These are phyloP conservation scores for Octomys mimax DNA, from an alignment of 2,797 vertebrate genomes.

Conservation along the genomic window DNA sequence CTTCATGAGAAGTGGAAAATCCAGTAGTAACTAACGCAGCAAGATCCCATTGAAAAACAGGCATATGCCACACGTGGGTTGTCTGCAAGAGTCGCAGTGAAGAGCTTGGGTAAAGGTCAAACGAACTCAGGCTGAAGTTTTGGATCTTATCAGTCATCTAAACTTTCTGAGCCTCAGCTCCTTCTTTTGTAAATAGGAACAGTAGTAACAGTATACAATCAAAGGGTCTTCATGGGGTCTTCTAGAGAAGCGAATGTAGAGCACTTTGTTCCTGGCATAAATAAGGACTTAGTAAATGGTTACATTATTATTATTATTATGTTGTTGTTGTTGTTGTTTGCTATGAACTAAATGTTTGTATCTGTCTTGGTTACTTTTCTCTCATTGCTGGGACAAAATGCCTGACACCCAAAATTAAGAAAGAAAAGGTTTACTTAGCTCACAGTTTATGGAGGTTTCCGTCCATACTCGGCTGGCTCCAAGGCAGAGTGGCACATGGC, in stretches of 20 bases:
- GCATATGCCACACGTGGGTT: not conserved
- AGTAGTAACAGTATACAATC: not conserved
- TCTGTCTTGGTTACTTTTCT: not conserved
- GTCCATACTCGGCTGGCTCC: no score
- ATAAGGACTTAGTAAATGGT: not conserved
- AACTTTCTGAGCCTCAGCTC: not conserved
- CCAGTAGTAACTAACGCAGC: not conserved
- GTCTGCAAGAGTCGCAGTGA: not conserved
- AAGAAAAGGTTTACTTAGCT: no score
- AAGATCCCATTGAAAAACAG: not conserved
- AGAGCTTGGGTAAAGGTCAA: not conserved
- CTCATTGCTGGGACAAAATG: no score
- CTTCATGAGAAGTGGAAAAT: constrained; percentile 22
- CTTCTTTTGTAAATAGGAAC: not conserved
- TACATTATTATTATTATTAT: not conserved
- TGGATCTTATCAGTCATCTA: not conserved
- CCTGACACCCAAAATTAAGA: no score
- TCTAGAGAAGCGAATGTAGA: not conserved
- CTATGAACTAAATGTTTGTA: not conserved
- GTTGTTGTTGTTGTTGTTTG: not conserved
- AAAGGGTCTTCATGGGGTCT: not conserved
- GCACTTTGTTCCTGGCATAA: not conserved
- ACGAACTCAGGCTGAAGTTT: constrained; percentile 24
- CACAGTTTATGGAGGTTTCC: no score
- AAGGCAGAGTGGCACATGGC: no score